These are phyloP conservation scores for Myotis daubentonii DNA, from an alignment of 2,797 vertebrate genomes.

Conservation along the genomic window DNA sequence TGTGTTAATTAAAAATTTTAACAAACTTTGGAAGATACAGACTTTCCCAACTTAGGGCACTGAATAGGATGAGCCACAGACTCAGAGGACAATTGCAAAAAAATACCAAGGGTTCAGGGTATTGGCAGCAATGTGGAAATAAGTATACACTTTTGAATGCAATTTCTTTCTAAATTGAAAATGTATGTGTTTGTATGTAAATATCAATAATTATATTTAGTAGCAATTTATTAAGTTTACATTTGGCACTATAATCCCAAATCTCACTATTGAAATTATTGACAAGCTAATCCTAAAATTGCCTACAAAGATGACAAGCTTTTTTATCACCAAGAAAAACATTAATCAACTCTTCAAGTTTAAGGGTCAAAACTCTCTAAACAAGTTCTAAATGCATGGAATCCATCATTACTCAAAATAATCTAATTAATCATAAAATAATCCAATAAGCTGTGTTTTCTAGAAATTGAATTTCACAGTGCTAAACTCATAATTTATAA, in stretches of 20 bases:
- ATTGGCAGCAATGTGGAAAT: not conserved
- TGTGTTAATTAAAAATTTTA: not conserved
- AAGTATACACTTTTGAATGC: not conserved
- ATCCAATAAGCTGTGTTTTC: not conserved
- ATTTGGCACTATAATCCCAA: not conserved
- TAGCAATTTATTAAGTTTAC: not conserved
- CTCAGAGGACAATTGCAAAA: not conserved
- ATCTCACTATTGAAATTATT: not conserved
- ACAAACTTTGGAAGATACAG: not conserved
- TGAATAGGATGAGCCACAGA: not conserved
- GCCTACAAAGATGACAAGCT: not conserved
- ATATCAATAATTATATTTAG: not conserved
- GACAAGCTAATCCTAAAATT: not conserved
- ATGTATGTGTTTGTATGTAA: not conserved
- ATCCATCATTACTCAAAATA: not conserved
- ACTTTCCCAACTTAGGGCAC: not conserved
- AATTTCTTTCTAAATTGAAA: not conserved
- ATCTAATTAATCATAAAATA: slow-evolving; percentile 27
- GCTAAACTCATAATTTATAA: slow-evolving; percentile 28
- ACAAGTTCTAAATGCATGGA: not conserved
- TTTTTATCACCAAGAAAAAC: not conserved
- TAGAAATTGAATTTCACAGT: slow-evolving; percentile 19
- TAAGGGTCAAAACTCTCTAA: slow-evolving; percentile 1
- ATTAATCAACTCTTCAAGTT: not conserved
- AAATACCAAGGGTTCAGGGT: not conserved